phyloP scores from a whole-genome alignment of 92 coral and sea anemone genomes.

The Actinostola sp. region DNA sequence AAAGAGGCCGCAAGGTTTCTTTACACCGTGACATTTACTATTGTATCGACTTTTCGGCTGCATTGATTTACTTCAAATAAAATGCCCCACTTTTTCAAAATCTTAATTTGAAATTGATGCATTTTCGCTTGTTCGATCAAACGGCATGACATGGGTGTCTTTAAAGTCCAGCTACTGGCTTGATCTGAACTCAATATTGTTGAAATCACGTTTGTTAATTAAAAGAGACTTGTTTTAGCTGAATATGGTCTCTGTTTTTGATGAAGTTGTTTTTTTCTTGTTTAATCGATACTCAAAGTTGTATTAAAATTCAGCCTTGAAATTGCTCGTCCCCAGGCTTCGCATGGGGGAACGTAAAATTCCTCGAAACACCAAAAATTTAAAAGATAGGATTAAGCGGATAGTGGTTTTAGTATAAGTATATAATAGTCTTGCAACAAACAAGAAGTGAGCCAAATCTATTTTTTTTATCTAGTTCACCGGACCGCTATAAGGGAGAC shows the following conservation, averaged over 20 bases:
- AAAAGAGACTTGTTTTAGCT: not conserved
- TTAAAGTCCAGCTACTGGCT: not conserved
- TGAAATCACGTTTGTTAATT: not conserved
- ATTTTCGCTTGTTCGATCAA: not conserved
- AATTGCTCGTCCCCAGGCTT: not conserved
- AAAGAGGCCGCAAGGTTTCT: not conserved
- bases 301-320: constrained; percentile 1
- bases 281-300: constrained; percentile 2
- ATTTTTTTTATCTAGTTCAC: no score
- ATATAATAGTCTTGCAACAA: constrained; percentile 24
- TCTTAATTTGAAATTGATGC: not conserved
- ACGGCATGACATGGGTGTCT: not conserved
- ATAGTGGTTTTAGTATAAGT: constrained; percentile 15
- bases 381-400: constrained; percentile 2
- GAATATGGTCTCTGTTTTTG: constrained; percentile 5
- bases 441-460: constrained; percentile 6
- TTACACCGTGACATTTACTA: not conserved
- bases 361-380: constrained; percentile 3
- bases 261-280: not conserved
- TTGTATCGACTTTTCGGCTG: not conserved
- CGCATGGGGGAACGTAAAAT: not conserved
- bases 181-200: not conserved
- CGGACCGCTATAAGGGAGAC: no score
- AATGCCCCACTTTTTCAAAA: not conserved
- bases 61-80: no score